phyloP scores from a whole-genome alignment of 2,797 vertebrate species.

The Cottoperca gobio region DNA sequence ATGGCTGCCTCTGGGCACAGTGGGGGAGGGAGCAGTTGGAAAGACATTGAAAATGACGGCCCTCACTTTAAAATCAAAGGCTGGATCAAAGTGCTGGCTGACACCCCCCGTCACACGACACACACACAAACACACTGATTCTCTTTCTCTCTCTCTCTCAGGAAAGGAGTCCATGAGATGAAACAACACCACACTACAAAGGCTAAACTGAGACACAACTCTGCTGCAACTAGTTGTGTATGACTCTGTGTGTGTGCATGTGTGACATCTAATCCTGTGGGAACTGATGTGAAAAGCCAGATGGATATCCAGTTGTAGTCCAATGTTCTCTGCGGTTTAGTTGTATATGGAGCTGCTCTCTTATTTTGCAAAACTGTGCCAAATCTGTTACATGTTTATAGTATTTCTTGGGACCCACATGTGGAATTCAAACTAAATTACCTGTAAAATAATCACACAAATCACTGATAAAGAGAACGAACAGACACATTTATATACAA shows the following conservation, averaged over 20 bases:
- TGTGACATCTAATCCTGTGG: constrained; percentile 74
- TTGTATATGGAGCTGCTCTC: not conserved
- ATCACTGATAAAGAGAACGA: not conserved
- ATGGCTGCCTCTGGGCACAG: constrained; percentile 59
- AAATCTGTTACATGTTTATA: not conserved
- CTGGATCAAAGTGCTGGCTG: constrained; percentile 70
- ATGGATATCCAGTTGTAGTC: constrained; percentile 14
- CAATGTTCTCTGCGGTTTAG: not conserved
- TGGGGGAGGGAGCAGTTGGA: constrained; percentile 48
- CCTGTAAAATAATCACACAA: not conserved
- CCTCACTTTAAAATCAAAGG: constrained; percentile 78
- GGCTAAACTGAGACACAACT: constrained; percentile 67
- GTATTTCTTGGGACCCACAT: not conserved
- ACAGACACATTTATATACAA: not conserved
- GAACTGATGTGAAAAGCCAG: constrained; percentile 58
- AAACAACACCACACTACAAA: constrained; percentile 71
- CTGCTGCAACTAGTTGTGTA: constrained; percentile 41
- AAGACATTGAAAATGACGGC: constrained; percentile 73
- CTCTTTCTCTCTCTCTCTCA: constrained; percentile 44
- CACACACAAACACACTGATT: constrained; percentile 45
- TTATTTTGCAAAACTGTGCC: not conserved
- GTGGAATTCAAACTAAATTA: not conserved
- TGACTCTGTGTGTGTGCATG: constrained; percentile 34
- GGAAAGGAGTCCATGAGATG: constrained; percentile 52
- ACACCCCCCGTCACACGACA: constrained; percentile 14